Base-by-base conservation (phyloP, 1,140 invertebrate genomes). In the Drosophila bocki region DNA sequence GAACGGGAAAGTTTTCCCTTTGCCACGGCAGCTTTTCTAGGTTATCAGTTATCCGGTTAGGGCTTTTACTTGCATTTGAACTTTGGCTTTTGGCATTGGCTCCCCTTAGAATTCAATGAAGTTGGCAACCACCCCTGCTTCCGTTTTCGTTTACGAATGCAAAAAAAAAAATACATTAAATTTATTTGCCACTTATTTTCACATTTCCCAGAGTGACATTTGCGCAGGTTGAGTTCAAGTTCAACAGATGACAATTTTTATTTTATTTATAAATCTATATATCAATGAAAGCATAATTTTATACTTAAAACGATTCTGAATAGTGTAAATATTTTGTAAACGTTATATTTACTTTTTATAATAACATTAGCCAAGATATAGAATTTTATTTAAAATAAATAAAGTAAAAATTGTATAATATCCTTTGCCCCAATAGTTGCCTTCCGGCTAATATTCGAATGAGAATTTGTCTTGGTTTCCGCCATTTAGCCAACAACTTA, bases 1-100 rank as follows among this genome's bases (percentile, higher is more conserved):
- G 37, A 72, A 44, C 37, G 37, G 12, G 6, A 59, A 72, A 72
- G 42, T 70, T 70, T 67, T 70, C 3, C 32, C 37, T 9, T 15
- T 35, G 22, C 26, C 32, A 29, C 9, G 62, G 32, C 33, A 48
- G 64, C 67, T 53, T 70, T 68, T 68, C 67, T 68, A 54, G 67
- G 67, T 68, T 70, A 70, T 68, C 63, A 69, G 48, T 68, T 56
- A 68, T 68, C 67, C 67, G 39, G 17, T 70, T 68, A 29, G 39
- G 63, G 29, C 17, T 39, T 56, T 68, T 26, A 44, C 62, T 22
- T 68, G 48, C 47, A 70, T 33, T 68, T 70, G 62, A 53, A 70
- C 67, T 68, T 68, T 68, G 60, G 59, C 45, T 69, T 69, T n/a
- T 35, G 33, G 32, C 57, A 54, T 39, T 56, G 53, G 13, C 42